Conservation (phyloP, 2,113 vertebrate genomes). For the Pachypanchax playfairii region DNA sequence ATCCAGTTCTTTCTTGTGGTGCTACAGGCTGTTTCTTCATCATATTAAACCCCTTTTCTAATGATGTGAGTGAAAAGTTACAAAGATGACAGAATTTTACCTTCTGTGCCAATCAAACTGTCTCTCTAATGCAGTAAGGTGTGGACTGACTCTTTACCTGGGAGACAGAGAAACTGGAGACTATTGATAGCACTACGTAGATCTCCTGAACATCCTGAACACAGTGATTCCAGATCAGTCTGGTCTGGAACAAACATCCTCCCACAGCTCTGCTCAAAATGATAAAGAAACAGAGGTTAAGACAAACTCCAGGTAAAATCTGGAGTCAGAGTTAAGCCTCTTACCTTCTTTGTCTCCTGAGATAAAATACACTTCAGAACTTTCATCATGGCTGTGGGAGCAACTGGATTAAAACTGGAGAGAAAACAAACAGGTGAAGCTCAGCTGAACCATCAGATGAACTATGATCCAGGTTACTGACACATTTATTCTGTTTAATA, state of each 20-base stretch:
- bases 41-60: slow-evolving; percentile 75
- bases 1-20: slow-evolving; percentile 59
- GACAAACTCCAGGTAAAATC: background rate
- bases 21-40: slow-evolving; percentile 64
- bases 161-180: slow-evolving; percentile 89
- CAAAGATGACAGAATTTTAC: background rate
- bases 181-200: slow-evolving; percentile 95
- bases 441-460: too few relatives aligned
- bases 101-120: background rate
- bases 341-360: slow-evolving; percentile 85
- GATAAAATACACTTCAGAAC: slow-evolving; percentile 85
- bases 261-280: slow-evolving; percentile 78
- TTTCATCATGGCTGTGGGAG: slow-evolving; percentile 93
- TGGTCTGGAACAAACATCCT: slow-evolving; percentile 78
- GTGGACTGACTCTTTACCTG: slow-evolving; percentile 74
- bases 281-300: slow-evolving; percentile 12
- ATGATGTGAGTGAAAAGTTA: slow-evolving; percentile 61
- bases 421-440: slow-evolving; percentile 9
- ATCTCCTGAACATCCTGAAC: slow-evolving; percentile 91
- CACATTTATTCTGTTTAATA: background rate
- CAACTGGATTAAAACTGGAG: slow-evolving; percentile 94
- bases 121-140: background rate
- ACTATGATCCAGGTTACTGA: too few relatives aligned
- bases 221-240: slow-evolving; percentile 83
- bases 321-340: background rate